These are phyloP conservation scores for Nannospalax galili DNA, from an alignment of 2,113 vertebrate species.

Conservation along the genomic window DNA sequence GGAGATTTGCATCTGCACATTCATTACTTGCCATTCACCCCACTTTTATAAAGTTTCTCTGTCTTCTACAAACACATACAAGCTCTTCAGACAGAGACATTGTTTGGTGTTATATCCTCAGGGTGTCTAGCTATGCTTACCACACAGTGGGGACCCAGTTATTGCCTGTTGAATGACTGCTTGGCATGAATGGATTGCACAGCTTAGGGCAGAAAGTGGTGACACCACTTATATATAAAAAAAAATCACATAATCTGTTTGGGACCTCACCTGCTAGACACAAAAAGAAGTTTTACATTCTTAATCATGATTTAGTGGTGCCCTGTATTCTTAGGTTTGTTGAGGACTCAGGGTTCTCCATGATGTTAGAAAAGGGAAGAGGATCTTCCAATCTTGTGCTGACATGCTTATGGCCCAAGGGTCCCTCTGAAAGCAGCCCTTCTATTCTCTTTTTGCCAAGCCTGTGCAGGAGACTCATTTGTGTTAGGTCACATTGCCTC, in stretches of 20 bases:
- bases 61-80: not conserved
- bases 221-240: not conserved
- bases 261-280: not conserved
- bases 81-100: not conserved
- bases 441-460: not conserved
- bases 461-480: not conserved
- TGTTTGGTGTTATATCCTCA: not conserved
- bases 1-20: not conserved
- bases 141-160: not conserved
- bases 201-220: not conserved
- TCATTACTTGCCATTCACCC: not conserved
- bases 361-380: not conserved
- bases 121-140: not conserved
- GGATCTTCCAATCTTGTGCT: not conserved
- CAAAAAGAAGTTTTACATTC: not conserved
- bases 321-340: not conserved
- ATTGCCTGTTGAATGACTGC: not conserved
- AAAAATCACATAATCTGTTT: not conserved
- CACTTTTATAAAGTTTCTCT: not conserved
- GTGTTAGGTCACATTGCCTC: not conserved
- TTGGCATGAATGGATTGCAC: not conserved
- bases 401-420: rapidly evolving
- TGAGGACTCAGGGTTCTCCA: not conserved
- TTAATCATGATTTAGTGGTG: not conserved
- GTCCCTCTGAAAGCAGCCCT: not conserved